These are phyloP conservation scores for Galemys pyrenaicus DNA, from an alignment of 2,113 vertebrate species.

Conservation along the genomic window DNA sequence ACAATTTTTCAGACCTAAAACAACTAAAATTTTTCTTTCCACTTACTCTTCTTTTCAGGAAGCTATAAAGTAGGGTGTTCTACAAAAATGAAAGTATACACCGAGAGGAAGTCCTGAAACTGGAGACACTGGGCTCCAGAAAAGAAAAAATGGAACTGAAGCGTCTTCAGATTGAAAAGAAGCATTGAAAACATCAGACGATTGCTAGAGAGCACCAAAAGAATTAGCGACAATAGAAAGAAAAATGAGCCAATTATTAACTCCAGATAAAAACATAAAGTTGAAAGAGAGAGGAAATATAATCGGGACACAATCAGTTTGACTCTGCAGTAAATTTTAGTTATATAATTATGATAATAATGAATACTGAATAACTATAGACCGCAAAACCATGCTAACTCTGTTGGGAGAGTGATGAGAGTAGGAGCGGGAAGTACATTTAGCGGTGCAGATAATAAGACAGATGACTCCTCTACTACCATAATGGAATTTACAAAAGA, in stretches of 20 bases:
- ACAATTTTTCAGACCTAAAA: constrained; percentile 51
- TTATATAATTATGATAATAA: background rate
- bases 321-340: background rate
- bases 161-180: background rate
- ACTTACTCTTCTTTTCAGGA: background rate
- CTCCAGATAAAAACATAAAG: constrained; percentile 34
- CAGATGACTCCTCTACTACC: background rate
- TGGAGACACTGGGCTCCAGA: background rate
- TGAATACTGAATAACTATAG: background rate
- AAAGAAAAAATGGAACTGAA: background rate
- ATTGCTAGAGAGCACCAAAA: background rate
- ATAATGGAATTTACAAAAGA: background rate
- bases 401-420: background rate
- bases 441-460: background rate
- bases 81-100: background rate
- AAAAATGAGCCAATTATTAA: background rate
- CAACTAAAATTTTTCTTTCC: constrained; percentile 27
- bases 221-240: background rate
- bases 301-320: background rate
- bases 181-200: background rate
- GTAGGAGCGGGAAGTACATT: background rate
- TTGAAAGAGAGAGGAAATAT: constrained; percentile 25
- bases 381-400: background rate
- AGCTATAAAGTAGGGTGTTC: background rate
- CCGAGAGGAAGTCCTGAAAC: background rate